Conservation (phyloP, 2,888 invertebrate genomes). For the Hedychridium roseum region DNA sequence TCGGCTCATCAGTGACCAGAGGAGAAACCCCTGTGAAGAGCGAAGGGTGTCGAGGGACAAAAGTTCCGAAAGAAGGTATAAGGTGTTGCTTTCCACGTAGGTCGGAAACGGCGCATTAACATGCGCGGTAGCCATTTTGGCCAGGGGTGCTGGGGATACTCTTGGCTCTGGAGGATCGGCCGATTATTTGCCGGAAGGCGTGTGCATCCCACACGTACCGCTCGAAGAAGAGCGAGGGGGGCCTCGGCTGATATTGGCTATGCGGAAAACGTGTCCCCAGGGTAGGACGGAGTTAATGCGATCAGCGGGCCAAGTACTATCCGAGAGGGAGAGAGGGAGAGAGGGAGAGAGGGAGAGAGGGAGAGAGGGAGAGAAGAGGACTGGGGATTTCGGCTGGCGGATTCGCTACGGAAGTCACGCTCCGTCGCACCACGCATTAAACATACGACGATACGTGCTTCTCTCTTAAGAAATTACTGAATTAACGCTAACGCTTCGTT, state of each 20-base stretch:
- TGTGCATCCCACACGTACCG: constrained; percentile 23
- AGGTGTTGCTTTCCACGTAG: no score
- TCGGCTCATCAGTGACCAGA: no score
- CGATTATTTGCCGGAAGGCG: constrained; percentile 52
- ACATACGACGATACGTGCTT: no score
- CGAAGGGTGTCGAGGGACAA: no score
- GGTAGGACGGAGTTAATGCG: constrained; percentile 44
- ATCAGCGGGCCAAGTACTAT: constrained; percentile 39
- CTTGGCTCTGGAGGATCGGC: constrained; percentile 45
- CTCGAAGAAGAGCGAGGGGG: constrained; percentile 15
- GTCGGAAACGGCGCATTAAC: constrained; percentile 37
- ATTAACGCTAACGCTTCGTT: no score
- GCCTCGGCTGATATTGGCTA: constrained; percentile 55
- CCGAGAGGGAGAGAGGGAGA: not conserved
- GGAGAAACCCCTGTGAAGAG: no score
- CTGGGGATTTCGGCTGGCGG: no score
- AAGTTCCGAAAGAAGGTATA: no score
- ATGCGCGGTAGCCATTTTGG: constrained; percentile 43
- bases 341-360: not conserved
- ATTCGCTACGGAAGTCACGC: no score
- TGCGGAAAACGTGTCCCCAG: constrained; percentile 51
- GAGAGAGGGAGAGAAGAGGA: not conserved
- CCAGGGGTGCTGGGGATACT: constrained; percentile 23
- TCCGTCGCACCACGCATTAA: no score
- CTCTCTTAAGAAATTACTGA: no score